Base-by-base conservation (phyloP, 2,888 invertebrate species). In the Sarcophaga caerulescens region DNA sequence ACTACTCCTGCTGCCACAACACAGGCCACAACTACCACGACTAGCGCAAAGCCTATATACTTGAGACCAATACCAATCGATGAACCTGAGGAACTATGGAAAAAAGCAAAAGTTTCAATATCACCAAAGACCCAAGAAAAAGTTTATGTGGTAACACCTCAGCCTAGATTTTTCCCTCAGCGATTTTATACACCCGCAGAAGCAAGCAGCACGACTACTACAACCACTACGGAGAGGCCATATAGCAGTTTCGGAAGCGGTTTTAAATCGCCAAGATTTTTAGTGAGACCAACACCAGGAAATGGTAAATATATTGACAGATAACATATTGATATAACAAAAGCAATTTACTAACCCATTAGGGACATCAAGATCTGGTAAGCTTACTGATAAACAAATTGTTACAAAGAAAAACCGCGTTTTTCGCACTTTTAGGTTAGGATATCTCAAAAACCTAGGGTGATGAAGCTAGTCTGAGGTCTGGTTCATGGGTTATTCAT, bases 101-200 rank as follows among this genome's bases (percentile, higher is more conserved):
- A 95, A 62, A 94, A 94, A 89, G 94, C 95, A 87, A 95, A 95
- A 90, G 95, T 96, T 1, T 95, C 96, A 21, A 95, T 96, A 90
- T 96, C 96, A 14, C 95, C 96, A n/a, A 93, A 95, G 82, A 96
- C 96, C 5, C 96, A 96, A 90, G 97, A 97, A 93, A 96, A 96
- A 91, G 95, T 97, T 0, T 97, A 97, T 89, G 96, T 97, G 1
- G 97, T 97, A 0, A 97, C 97, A 4, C 97, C 97, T 0, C 95
- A 96, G 90, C 94, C 96, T 14, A 21, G 88, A 2, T 89, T 88
- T 74, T 86, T 87, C 6, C 89, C 90, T n/a, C 90, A 90, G 66
- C 79, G 83, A 35, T 45, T 69, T 23, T 70, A 75, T 76, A 25
- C 81, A 12, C 47, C 84, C 10, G 75, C 70, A 21, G 23, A 21